Evolutionary conservation across 2,888 invertebrate genomes (phyloP), one percentile per base, ranked within the genome.

Genomic region (Agriotes lineatus): DNA sequence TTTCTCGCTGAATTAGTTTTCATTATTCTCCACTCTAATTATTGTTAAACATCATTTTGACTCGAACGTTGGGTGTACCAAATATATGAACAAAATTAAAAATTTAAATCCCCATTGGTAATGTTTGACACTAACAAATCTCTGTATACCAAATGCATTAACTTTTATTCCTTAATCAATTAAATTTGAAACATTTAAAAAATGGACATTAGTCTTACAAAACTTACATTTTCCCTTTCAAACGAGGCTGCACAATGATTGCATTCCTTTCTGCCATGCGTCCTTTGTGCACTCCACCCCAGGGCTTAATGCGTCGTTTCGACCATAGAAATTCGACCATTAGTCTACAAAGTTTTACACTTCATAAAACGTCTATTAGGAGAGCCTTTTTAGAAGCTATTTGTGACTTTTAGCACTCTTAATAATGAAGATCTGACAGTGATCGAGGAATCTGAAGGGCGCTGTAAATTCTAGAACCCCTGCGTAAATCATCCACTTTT

Each of bases 331-430:
- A 61, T 25, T 1, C 5, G 35, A 18, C 52, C 61, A 61, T 61
- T 61, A 61, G 52, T 42, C 48, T 48, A 12, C 14, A 22, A 50
- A 39, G 50, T 52, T 61, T 61, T 61, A 61, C 52, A 52, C 22
- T 61, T 61, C 52, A 61, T 19, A 42, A 50, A 50, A 19, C 52
- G 14, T 52, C 30, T 50, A 61, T 61, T 50, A 42, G 3, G 25
- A 12, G n/a, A 19, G 20, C 18, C 22, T 5, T 61, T 61, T 61
- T 61, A 61, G 61, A 39, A 39, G 50, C 39, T 14, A 61, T 61
- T 61, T 61, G 50, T 35, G 50, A 61, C 50, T 50, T 61, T 61
- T 52, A 39, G 61, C 48, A 60, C 60, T 48, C 12, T 25, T 48
- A 48, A 42, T 42, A 42, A 42, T 42, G 42, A 42, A 42, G 25